Conservation (phyloP, 2,113 vertebrate species). For the Alaudala cheleensis region DNA sequence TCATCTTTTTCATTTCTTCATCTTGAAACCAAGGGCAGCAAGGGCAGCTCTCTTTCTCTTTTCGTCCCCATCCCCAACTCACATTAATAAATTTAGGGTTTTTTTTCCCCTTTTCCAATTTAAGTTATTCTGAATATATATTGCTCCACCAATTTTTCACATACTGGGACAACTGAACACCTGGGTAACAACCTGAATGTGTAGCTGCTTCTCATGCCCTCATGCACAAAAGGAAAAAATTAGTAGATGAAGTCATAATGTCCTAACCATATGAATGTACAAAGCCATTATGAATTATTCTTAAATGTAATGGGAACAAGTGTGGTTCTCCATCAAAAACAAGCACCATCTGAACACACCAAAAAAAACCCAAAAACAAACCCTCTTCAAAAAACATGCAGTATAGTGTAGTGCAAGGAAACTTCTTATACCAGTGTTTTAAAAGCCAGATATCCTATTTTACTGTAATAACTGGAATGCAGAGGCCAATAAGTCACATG, state of each 20-base stretch:
- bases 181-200: neutral
- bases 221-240: neutral
- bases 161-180: neutral
- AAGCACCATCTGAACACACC: neutral
- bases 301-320: neutral
- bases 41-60: neutral
- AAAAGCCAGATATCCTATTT: neutral
- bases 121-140: neutral
- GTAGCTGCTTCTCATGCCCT: neutral
- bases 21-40: neutral
- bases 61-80: no score
- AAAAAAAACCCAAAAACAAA: neutral
- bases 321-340: accelerated
- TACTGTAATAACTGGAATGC: neutral
- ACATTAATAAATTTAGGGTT: accelerated
- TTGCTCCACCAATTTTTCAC: neutral
- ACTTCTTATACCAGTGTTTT: neutral
- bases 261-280: neutral
- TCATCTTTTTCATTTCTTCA: neutral
- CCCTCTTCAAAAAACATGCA: neutral
- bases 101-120: neutral
- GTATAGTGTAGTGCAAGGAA: no score
- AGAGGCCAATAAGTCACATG: neutral
- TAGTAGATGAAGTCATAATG: neutral
- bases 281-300: neutral